Base-by-base conservation (phyloP, 2,888 invertebrate genomes). In the Drosophila testacea region DNA sequence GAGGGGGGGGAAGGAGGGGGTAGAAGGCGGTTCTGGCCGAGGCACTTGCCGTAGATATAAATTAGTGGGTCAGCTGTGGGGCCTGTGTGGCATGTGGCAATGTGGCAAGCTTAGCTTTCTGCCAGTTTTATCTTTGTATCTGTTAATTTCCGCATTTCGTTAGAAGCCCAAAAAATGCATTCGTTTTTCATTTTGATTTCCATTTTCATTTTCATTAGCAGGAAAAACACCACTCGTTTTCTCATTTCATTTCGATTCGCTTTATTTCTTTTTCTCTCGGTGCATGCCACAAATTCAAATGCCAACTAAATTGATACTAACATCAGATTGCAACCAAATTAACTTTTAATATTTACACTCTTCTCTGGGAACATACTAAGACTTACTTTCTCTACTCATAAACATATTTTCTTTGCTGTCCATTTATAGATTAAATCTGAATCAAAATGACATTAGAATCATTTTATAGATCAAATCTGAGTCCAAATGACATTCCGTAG, bases 131-230 rank as follows among this genome's bases (percentile, higher is more conserved):
- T 81, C 81, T 78, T 65, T 63, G 69, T 67, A 83, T 83, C 84
- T 83, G 72, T 77, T 81, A 81, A 81, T 81, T 81, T 81, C 81
- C 81, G 81, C 71, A 78, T 71, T 69, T 71, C 64, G 77, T 68
- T 72, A 54, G 68, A 42, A 48, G 47, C 47, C 54, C 41, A 51
- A 32, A 59, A 44, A 39, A 42, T 16, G 50, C 39, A 56, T 59
- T 71, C 52, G 55, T 57, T 62, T 69, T 59, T 61, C 32, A 27
- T 56, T 56, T 60, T 56, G 46, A 36, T 57, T 62, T 59, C 62
- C 62, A 68, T 74, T 74, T 64, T 52, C 38, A 62, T 70, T 70
- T 46, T 44, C 42, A 61, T 62, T 55, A 55, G 65, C 67, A 66
- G 56, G 36, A 57, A 64, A 61, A 48, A 22, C 48, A 36, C 4